Evolutionary conservation across 1,140 invertebrate genomes (phyloP).

Genomic region (Polyergus mexicanus): DNA sequence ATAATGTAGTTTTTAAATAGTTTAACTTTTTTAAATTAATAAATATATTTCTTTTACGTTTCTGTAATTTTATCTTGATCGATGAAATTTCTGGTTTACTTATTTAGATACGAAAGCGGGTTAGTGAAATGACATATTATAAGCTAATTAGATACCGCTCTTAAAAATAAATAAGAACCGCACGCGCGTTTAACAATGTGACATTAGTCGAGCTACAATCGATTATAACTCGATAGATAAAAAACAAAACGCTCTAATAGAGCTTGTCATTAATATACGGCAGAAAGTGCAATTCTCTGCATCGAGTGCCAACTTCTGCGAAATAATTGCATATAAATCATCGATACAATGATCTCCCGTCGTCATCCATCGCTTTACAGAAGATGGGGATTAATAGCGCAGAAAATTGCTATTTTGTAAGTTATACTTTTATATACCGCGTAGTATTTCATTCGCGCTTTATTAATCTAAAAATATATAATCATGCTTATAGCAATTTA

Average conservation of each 20-base stretch:
- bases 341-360: slow-evolving; percentile 29
- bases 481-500: neutral
- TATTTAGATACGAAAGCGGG: neutral
- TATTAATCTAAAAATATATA: slow-evolving; percentile 6
- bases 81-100: slow-evolving; percentile 4
- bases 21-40: neutral
- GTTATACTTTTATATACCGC: neutral
- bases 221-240: slow-evolving; percentile 42
- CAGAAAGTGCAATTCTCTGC: slow-evolving; percentile 1
- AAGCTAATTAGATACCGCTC: slow-evolving; percentile 29
- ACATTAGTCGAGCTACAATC: slow-evolving; percentile 23
- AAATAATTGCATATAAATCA: slow-evolving; percentile 50
- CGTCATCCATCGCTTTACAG: neutral
- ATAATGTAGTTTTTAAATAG: neutral
- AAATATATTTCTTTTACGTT: neutral
- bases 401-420: slow-evolving; percentile 52
- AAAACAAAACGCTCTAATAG: slow-evolving; percentile 41
- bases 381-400: slow-evolving; percentile 18
- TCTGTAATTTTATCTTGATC: neutral
- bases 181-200: slow-evolving; percentile 4
- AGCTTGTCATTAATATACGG: slow-evolving; percentile 24
- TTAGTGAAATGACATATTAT: neutral
- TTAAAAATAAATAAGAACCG: slow-evolving; percentile 17
- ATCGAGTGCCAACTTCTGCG: slow-evolving; percentile 17
- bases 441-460: neutral